A percentile compares a stretch with the other conserved stretches of the same genome.
Evolutionary conservation across 1,140 invertebrate species (phyloP).

Genomic region (Leptinotarsa defecta): DNA sequence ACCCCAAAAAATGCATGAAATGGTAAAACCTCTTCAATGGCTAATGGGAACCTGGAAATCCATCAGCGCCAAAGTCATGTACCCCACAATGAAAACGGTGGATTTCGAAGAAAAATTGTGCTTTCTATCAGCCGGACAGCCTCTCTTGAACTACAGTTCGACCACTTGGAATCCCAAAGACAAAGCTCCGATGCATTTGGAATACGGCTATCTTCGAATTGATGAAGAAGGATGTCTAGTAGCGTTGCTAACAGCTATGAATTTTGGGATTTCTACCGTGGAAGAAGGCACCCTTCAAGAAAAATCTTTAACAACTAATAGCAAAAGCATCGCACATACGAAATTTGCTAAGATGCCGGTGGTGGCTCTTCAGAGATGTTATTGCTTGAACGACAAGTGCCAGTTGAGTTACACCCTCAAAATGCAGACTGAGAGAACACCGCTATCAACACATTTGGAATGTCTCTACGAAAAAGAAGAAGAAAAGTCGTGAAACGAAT

Average conservation of each 20-base stretch:
- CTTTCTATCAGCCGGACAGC: conserved; percentile 66
- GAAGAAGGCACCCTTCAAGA: conserved; percentile 61
- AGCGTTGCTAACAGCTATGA: conserved; percentile 65
- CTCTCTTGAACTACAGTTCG: conserved; percentile 65
- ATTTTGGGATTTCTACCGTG: conserved; percentile 64
- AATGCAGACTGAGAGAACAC: conserved; percentile 37
- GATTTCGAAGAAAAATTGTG: conserved; percentile 68
- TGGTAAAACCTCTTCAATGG: conserved; percentile 32
- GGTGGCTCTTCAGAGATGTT: conserved; percentile 30
- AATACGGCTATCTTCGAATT: conserved; percentile 67
- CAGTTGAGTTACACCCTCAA: conserved; percentile 33
- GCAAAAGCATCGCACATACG: conserved; percentile 11
- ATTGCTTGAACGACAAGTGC: conserved; percentile 33
- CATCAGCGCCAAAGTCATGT: conserved; percentile 60
- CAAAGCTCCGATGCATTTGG: conserved; percentile 67
- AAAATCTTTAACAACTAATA: neutral
- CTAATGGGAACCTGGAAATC: conserved; percentile 68
- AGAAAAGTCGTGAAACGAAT: no score
- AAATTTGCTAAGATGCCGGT: conserved; percentile 36
- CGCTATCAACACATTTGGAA: conserved; percentile 27
- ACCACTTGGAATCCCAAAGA: conserved; percentile 62
- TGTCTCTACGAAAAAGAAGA: conserved; percentile 33
- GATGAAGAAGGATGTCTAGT: conserved; percentile 63
- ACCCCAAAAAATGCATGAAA: conserved; percentile 21
- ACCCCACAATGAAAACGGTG: conserved; percentile 63